Evolutionary conservation across 2,888 invertebrate genomes (phyloP).

Genomic region (Rhagonycha lutea): DNA sequence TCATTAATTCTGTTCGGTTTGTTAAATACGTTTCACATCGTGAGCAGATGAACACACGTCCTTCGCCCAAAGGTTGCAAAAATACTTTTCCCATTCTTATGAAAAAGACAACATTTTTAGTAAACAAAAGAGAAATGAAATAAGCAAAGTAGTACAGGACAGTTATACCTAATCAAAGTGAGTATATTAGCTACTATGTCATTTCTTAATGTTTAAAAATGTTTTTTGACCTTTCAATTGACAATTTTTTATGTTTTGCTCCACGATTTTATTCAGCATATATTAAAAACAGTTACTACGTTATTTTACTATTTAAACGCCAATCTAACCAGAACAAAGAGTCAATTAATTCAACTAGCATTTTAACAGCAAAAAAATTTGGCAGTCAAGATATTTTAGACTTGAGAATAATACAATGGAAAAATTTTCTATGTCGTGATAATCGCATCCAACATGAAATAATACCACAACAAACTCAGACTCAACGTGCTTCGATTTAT

Average conservation of each 20-base stretch:
- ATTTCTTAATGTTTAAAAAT: not conserved
- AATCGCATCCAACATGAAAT: no score
- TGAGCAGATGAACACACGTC: slow-evolving; percentile 90
- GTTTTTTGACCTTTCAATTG: not conserved
- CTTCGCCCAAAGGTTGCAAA: slow-evolving; percentile 93
- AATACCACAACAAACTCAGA: no score
- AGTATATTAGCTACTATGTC: not conserved
- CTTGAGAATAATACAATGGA: no score
- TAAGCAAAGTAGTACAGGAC: not conserved
- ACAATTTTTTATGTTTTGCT: not conserved
- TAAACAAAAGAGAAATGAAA: not conserved
- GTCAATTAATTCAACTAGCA: no score
- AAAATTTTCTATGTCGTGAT: no score
- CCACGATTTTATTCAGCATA: not conserved
- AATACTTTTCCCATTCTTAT: slow-evolving; percentile 85
- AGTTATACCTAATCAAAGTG: not conserved
- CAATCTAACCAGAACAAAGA: no score
- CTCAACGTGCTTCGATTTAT: no score
- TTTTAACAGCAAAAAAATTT: no score
- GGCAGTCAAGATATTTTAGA: no score
- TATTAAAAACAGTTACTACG: no score
- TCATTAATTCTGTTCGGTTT: slow-evolving; percentile 91
- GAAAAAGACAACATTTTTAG: not conserved
- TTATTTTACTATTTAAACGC: no score
- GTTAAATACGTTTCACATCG: slow-evolving; percentile 95